These are phyloP conservation scores for Chouioia cunea DNA, from an alignment of 2,888 invertebrate species.

Conservation along the genomic window DNA sequence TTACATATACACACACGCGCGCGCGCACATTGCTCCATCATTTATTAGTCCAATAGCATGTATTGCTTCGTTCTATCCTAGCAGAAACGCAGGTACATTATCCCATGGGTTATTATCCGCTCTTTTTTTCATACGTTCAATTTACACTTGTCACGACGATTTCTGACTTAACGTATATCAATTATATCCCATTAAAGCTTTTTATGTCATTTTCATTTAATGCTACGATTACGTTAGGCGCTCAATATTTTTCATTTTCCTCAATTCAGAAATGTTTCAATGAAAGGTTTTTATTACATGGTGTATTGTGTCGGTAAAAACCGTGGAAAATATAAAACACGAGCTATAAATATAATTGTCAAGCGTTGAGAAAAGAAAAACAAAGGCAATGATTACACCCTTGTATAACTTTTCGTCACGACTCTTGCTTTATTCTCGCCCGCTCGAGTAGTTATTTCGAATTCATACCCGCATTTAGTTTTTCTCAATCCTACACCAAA, in stretches of 20 bases:
- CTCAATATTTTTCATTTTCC: no score
- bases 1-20: constrained; percentile 6
- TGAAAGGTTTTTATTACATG: no score
- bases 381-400: constrained; percentile 28
- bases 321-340: neutral
- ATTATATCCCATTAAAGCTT: no score
- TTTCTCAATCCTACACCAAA: constrained; percentile 51
- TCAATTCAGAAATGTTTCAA: no score
- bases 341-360: neutral
- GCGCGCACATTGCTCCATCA: neutral
- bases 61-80: no score
- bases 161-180: no score
- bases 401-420: constrained; percentile 16
- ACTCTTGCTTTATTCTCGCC: constrained; percentile 15
- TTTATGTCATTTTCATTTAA: no score
- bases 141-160: no score
- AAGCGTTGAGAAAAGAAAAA: neutral
- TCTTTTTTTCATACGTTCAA: no score
- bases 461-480: constrained; percentile 48
- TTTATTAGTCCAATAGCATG: constrained; percentile 21
- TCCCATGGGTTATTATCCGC: no score
- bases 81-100: neutral
- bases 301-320: no score
- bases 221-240: no score
- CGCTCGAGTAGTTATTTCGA: constrained; percentile 31